A percentile compares a stretch with the other conserved stretches of the same genome.
Evolutionary conservation across 2,888 invertebrate species (phyloP).

Genomic region (Cephus rjabovi): DNA sequence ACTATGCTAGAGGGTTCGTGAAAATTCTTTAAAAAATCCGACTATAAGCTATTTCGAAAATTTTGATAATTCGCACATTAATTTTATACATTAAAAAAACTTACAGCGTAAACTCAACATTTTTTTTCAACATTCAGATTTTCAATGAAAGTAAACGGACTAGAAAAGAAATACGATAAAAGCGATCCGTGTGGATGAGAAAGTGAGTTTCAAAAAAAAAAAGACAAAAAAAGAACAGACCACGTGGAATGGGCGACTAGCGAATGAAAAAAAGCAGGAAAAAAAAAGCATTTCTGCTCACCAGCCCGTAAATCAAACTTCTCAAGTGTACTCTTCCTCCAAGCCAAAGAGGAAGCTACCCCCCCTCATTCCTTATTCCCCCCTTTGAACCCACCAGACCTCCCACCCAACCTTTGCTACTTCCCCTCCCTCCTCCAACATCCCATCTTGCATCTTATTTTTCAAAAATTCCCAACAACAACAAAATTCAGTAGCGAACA

Average conservation of each 20-base stretch:
- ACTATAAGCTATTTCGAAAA: not conserved
- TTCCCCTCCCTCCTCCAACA: not conserved
- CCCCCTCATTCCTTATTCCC: slow-evolving; percentile 11
- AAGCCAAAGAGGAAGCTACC: slow-evolving; percentile 12
- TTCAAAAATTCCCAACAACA: not conserved
- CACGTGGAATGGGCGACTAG: not conserved
- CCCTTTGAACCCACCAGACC: not conserved
- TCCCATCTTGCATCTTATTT: not conserved
- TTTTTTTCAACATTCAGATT: too few relatives aligned
- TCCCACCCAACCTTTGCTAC: not conserved
- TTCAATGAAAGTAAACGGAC: too few relatives aligned
- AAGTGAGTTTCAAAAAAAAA: slow-evolving; percentile 12
- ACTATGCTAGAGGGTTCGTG: too few relatives aligned
- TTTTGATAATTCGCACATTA: not conserved
- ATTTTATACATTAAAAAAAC: not conserved
- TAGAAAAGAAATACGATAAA: not conserved
- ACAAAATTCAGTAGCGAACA: not conserved
- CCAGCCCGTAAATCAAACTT: slow-evolving; percentile 28
- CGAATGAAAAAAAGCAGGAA: not conserved
- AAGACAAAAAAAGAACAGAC: slow-evolving; percentile 4
- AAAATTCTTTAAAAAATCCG: not conserved
- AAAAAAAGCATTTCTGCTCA: slow-evolving; percentile 22
- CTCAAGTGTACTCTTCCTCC: slow-evolving; percentile 27
- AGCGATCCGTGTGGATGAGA: not conserved
- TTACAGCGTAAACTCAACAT: too few relatives aligned